A percentile compares a stretch with the other conserved stretches of the same genome.
These are phyloP conservation scores for Neotoma lepida DNA, from an alignment of 2,113 vertebrate species.

Conservation along the genomic window DNA sequence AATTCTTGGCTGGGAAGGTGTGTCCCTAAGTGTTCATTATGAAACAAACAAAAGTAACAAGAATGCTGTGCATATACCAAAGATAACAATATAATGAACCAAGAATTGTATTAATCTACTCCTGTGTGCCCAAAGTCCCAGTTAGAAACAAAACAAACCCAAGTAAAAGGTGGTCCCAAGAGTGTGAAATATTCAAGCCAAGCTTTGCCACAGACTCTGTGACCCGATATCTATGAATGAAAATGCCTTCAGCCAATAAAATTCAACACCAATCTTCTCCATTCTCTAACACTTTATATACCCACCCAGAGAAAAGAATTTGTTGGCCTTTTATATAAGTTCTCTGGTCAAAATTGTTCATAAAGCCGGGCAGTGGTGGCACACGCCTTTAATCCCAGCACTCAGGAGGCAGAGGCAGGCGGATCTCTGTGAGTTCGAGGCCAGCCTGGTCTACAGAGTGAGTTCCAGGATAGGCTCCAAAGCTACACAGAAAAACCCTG, in stretches of 20 bases:
- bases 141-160: not conserved
- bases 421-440: too few species aligned
- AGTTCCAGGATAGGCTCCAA: too few species aligned
- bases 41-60: not conserved
- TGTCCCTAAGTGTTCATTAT: not conserved
- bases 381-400: too few species aligned
- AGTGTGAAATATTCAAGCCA: not conserved
- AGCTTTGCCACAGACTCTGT: not conserved
- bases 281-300: not conserved
- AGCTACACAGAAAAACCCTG: too few species aligned
- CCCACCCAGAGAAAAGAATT: not conserved
- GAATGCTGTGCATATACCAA: not conserved
- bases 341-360: not conserved
- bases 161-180: not conserved
- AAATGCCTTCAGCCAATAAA: not conserved
- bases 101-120: not conserved
- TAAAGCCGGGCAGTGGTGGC: too few species aligned
- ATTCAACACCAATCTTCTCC: not conserved
- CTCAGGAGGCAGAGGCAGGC: too few species aligned
- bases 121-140: not conserved
- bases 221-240: not conserved
- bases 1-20: not conserved
- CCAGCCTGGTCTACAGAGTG: too few species aligned
- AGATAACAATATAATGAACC: not conserved
- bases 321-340: not conserved